Conservation (phyloP, 2,888 invertebrate genomes). For the Brenthis hecate region DNA sequence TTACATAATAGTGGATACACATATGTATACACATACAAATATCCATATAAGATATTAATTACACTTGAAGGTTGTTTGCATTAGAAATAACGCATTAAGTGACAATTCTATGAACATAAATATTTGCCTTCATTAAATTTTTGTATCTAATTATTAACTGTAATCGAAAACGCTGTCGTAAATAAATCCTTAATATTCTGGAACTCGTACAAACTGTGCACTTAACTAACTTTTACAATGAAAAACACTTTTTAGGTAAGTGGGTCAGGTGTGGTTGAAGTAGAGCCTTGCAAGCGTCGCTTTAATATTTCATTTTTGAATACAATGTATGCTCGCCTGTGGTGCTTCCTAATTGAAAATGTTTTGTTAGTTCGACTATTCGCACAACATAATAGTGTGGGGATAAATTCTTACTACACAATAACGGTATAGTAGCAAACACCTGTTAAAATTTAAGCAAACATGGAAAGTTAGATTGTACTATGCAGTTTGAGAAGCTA, state of each 20-base stretch:
- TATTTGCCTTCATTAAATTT: no score
- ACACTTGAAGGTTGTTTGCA: no score
- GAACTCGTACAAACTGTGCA: conserved; percentile 11
- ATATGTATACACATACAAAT: no score
- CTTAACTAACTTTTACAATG: conserved; percentile 25
- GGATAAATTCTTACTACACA: conserved; percentile 11
- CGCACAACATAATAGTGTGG: conserved; percentile 22
- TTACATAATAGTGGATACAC: no score
- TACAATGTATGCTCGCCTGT: conserved; percentile 41
- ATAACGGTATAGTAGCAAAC: background rate
- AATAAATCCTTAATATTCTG: background rate
- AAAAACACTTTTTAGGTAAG: conserved; percentile 36
- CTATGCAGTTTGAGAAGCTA: background rate
- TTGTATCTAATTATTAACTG: no score
- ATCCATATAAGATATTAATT: no score
- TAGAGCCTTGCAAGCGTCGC: conserved; percentile 35
- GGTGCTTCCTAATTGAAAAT: conserved; percentile 46
- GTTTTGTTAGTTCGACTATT: conserved; percentile 37
- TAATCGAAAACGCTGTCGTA: no score
- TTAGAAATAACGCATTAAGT: no score
- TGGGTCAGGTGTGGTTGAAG: conserved; percentile 37
- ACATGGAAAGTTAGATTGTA: background rate
- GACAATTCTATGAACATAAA: no score
- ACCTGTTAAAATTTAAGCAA: background rate
- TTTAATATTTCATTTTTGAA: conserved; percentile 56